Conservation (phyloP, 2,797 vertebrate species). For the Enteromius paludinosus region DNA sequence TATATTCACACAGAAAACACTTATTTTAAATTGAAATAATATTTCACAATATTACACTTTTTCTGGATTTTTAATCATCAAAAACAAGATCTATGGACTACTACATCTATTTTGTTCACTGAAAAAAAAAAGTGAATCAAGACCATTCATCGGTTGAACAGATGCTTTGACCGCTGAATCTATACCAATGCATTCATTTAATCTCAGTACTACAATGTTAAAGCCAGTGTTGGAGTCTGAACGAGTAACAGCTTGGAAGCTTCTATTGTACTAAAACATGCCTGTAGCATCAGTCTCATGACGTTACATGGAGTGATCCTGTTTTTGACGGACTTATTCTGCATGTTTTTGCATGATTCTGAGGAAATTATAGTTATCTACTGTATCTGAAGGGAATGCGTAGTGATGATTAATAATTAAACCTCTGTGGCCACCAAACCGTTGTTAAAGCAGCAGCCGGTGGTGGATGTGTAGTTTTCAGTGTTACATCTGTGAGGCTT, state of each 20-base stretch:
- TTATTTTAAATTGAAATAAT: too few relatives aligned
- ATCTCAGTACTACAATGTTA: not conserved
- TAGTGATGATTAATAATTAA: not conserved
- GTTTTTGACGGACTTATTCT: conserved; percentile 14
- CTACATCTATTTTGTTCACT: not conserved
- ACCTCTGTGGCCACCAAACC: not conserved
- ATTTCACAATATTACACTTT: too few relatives aligned
- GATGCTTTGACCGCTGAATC: not conserved
- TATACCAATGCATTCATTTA: not conserved
- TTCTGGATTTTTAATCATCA: not conserved
- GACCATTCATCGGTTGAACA: not conserved
- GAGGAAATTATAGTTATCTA: not conserved
- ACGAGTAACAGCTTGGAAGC: conserved; percentile 6
- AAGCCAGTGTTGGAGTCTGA: not conserved
- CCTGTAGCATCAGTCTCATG: not conserved
- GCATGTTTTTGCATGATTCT: conserved; percentile 29
- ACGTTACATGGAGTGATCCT: conserved; percentile 5
- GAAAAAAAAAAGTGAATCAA: not conserved
- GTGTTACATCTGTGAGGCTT: conserved; percentile 31
- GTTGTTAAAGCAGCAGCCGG: conserved; percentile 2
- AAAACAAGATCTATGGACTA: not conserved
- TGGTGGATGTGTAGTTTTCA: not conserved
- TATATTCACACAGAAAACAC: too few relatives aligned
- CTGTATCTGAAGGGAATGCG: not conserved
- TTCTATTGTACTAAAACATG: conserved; percentile 8